Conservation (phyloP, 2,113 vertebrate genomes). For the Tragulus kanchil region DNA sequence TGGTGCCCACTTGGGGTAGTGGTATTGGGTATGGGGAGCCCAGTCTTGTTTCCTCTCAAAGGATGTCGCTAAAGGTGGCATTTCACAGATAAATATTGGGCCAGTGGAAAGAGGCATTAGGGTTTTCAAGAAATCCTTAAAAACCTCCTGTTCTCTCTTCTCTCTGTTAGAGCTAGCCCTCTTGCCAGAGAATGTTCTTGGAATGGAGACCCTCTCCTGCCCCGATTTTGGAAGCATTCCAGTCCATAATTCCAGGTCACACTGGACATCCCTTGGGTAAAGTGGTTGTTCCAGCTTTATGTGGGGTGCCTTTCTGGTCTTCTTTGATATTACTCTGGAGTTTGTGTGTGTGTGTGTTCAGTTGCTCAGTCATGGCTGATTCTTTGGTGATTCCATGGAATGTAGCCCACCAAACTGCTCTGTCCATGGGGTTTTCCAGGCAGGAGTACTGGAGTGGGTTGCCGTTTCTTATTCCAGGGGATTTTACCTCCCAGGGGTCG, state of each 20-base stretch:
- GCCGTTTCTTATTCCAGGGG: not conserved
- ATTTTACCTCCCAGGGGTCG: not conserved
- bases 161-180: not conserved
- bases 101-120: not conserved
- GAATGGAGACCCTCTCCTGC: not conserved
- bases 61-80: not conserved
- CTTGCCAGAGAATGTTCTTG: not conserved
- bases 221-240: not conserved
- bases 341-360: not conserved
- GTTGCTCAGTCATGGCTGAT: not conserved
- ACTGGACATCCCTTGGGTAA: not conserved
- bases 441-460: not conserved
- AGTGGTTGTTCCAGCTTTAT: not conserved
- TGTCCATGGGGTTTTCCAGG: not conserved
- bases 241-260: not conserved
- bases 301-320: not conserved
- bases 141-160: not conserved
- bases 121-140: not conserved
- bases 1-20: not conserved
- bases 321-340: not conserved
- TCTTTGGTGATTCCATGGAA: not conserved
- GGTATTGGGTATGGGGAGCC: not conserved
- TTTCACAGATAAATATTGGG: not conserved
- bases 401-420: not conserved
- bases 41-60: not conserved